These are phyloP conservation scores for Trichogramma evanescens DNA, from an alignment of 2,888 invertebrate species.

Conservation along the genomic window DNA sequence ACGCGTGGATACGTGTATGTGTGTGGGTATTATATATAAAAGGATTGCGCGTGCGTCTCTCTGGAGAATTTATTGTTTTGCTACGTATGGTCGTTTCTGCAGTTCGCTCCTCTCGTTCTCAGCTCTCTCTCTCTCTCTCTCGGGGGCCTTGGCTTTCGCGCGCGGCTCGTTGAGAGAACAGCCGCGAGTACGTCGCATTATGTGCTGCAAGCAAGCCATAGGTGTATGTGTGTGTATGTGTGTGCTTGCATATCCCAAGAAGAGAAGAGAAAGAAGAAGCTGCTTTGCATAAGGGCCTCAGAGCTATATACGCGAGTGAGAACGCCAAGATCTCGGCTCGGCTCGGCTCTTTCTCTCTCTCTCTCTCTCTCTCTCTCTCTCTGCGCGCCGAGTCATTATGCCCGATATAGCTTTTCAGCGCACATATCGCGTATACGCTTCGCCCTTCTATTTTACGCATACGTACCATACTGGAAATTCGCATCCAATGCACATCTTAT, in stretches of 20 bases:
- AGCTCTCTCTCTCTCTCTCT: not conserved
- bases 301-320: not conserved
- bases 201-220: not conserved
- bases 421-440: too few relatives aligned
- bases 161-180: not conserved
- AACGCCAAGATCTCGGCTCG: not conserved
- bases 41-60: too few relatives aligned
- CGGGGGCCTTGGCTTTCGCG: not conserved
- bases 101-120: not conserved
- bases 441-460: too few relatives aligned
- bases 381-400: not conserved
- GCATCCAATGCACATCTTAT: constrained; percentile 9
- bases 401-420: too few relatives aligned
- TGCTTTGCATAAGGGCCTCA: constrained; percentile 18
- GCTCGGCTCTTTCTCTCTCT: not conserved
- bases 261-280: not conserved
- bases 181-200: constrained; percentile 4
- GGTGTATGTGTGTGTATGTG: too few relatives aligned
- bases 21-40: too few relatives aligned
- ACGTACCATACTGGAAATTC: too few relatives aligned
- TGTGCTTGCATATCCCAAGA: not conserved
- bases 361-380: not conserved
- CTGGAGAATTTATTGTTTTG: constrained; percentile 20
- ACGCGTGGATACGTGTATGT: too few relatives aligned
- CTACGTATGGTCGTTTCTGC: not conserved